These are phyloP conservation scores for Tupaia chinensis DNA, from an alignment of 2,113 vertebrate genomes.

Conservation along the genomic window DNA sequence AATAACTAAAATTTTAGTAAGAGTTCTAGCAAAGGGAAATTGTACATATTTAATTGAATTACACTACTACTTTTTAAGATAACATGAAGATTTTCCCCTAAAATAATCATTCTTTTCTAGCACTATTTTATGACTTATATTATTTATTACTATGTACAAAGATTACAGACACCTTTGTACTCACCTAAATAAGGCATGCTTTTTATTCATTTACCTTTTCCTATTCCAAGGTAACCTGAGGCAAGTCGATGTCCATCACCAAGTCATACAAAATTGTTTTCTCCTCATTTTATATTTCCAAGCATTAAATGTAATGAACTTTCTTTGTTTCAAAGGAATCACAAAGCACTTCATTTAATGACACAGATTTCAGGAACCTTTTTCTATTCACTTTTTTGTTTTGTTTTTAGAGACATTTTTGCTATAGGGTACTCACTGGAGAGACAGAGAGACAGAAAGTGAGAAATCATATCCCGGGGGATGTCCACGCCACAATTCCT, in stretches of 20 bases:
- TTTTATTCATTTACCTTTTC: conserved; percentile 34
- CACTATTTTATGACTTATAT: neutral
- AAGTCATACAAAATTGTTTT: neutral
- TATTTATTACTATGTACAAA: neutral
- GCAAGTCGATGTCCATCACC: neutral
- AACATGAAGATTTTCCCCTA: neutral
- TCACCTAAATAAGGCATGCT: neutral
- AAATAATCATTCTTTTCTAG: neutral
- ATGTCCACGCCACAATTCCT: too few relatives aligned
- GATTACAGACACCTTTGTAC: neutral
- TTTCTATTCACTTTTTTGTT: neutral
- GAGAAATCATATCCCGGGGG: too few relatives aligned
- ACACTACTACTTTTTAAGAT: conserved; percentile 4
- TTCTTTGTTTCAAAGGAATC: conserved; percentile 47
- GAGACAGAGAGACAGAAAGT: too few relatives aligned
- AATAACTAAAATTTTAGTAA: neutral
- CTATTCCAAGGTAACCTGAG: neutral
- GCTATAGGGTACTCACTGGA: too few relatives aligned
- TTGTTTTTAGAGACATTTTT: neutral
- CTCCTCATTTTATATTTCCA: neutral
- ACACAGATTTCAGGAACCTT: neutral
- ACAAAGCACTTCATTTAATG: conserved; percentile 25
- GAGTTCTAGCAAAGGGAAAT: neutral
- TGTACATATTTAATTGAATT: neutral
- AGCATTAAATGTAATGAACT: neutral